Conservation (phyloP, 2,113 vertebrate species). For the Glaucomys volans region DNA sequence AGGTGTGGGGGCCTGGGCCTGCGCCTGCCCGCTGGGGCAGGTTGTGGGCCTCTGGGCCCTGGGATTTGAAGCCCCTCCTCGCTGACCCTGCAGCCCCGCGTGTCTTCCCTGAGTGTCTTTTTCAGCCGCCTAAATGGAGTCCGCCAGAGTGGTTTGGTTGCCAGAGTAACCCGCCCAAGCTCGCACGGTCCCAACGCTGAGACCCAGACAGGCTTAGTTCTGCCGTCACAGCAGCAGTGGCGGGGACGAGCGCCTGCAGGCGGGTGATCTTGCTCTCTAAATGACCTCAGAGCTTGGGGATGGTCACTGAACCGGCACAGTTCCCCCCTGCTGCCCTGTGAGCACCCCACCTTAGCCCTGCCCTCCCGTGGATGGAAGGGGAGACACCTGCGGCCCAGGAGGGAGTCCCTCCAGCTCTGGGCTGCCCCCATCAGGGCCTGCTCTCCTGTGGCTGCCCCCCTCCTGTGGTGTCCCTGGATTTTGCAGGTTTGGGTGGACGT, state of each 20-base stretch:
- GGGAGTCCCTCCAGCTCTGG: neutral
- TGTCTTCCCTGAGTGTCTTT: neutral
- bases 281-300: neutral
- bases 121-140: neutral
- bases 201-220: neutral
- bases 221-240: accelerated
- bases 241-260: neutral
- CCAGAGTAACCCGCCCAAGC: constrained; percentile 29
- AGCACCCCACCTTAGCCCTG: neutral
- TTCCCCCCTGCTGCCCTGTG: neutral
- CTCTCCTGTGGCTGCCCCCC: accelerated
- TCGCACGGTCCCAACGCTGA: neutral
- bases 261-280: accelerated
- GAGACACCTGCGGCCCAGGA: neutral
- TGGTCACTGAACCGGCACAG: neutral
- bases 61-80: neutral
- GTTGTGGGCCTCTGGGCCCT: neutral
- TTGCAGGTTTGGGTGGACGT: neutral
- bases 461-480: neutral
- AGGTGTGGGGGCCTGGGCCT: neutral
- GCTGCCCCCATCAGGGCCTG: neutral
- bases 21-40: accelerated
- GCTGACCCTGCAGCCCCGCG: neutral
- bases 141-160: constrained; percentile 6
- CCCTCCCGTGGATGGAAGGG: neutral